phyloP scores from a whole-genome alignment of 2,113 vertebrate genomes.

The Callionymus lyra region DNA sequence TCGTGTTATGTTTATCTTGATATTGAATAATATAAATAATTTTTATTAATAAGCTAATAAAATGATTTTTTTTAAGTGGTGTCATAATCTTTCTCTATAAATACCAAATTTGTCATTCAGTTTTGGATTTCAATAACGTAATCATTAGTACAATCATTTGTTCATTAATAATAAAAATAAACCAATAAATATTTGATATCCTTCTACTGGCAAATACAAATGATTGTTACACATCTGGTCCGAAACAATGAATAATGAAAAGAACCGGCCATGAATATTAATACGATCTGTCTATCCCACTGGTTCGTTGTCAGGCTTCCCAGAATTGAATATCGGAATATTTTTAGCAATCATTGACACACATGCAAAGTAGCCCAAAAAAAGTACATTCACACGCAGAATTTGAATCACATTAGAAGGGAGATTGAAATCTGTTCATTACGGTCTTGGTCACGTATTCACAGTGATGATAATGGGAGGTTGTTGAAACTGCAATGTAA shows the following conservation, averaged over 20 bases:
- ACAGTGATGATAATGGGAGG: constrained; percentile 18
- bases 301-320: constrained; percentile 5
- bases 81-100: too few species aligned
- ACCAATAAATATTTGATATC: too few species aligned
- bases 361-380: neutral
- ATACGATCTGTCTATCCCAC: constrained; percentile 9
- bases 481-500: constrained; percentile 31
- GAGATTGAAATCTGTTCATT: constrained; percentile 34
- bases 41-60: too few species aligned
- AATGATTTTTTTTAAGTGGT: too few species aligned
- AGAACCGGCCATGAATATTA: constrained; percentile 19
- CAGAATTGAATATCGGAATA: constrained; percentile 10
- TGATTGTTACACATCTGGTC: constrained; percentile 9
- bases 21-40: too few species aligned
- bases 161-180: too few species aligned
- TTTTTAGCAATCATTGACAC: neutral
- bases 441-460: constrained; percentile 19
- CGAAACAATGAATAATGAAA: constrained; percentile 28
- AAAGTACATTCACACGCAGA: neutral
- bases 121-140: too few species aligned
- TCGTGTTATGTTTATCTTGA: too few species aligned
- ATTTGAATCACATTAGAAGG: constrained; percentile 23
- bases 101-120: too few species aligned
- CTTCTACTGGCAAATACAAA: neutral
- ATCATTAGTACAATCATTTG: too few species aligned